Conservation (phyloP, 2,113 vertebrate genomes). For the Nothocercus nigrocapillus region DNA sequence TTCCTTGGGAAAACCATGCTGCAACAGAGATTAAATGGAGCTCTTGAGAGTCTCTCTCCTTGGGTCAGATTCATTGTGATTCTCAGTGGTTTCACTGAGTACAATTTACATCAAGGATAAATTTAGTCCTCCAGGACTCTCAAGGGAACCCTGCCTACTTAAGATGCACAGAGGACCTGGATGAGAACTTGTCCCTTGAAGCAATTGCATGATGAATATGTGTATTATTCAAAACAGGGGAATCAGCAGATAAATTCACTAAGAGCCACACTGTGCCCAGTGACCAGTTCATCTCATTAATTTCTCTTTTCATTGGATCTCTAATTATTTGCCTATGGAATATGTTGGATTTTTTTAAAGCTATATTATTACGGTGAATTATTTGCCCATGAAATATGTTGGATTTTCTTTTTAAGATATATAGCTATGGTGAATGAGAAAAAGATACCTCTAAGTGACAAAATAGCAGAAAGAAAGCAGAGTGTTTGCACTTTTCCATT, state of each 20-base stretch:
- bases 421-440: background rate
- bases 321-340: background rate
- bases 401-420: background rate
- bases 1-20: constrained; percentile 50
- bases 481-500: background rate
- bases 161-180: constrained; percentile 33
- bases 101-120: constrained; percentile 32
- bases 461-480: background rate
- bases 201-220: constrained; percentile 13
- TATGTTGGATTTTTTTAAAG: background rate
- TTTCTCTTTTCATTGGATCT: background rate
- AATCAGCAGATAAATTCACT: background rate
- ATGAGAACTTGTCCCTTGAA: constrained; percentile 35
- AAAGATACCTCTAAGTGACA: background rate
- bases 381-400: background rate
- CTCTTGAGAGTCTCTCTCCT: background rate
- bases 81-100: constrained; percentile 14
- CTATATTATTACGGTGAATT: background rate
- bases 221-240: constrained; percentile 59
- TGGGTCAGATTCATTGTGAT: constrained; percentile 16
- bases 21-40: constrained; percentile 37
- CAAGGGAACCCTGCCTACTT: constrained; percentile 22
- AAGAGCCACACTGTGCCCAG: background rate
- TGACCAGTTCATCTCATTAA: background rate
- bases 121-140: constrained; percentile 26